These are phyloP conservation scores for Centropyge bicolor DNA, from an alignment of 2,797 vertebrate species.

Conservation along the genomic window DNA sequence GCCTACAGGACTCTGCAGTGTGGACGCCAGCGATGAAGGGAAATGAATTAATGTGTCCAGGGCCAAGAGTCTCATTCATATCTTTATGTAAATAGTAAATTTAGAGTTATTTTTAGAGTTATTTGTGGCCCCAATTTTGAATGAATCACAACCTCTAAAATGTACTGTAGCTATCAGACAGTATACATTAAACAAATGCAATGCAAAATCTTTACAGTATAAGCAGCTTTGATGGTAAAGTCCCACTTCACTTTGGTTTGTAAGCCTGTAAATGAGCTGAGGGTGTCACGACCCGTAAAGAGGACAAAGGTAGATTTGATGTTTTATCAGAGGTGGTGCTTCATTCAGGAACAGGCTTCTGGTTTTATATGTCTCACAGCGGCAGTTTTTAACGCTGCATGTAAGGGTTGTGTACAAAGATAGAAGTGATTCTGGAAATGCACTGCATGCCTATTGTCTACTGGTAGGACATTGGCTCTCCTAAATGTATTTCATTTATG, in stretches of 20 bases:
- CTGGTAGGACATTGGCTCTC: slow-evolving; percentile 70
- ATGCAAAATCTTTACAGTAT: slow-evolving; percentile 18
- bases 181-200: slow-evolving; percentile 24
- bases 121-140: slow-evolving; percentile 52
- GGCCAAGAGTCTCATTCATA: slow-evolving; percentile 47
- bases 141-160: slow-evolving; percentile 48
- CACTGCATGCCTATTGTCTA: slow-evolving; percentile 83
- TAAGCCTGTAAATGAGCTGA: slow-evolving; percentile 1
- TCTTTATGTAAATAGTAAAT: slow-evolving; percentile 70
- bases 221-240: slow-evolving; percentile 12
- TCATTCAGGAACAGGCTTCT: slow-evolving; percentile 41
- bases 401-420: slow-evolving; percentile 66
- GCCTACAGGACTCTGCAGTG: slow-evolving; percentile 61
- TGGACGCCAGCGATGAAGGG: slow-evolving; percentile 42
- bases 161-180: slow-evolving; percentile 26
- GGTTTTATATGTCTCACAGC: slow-evolving; percentile 66
- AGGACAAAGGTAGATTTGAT: neutral
- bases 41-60: slow-evolving; percentile 52
- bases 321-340: slow-evolving; percentile 41
- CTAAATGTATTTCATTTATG: slow-evolving; percentile 66
- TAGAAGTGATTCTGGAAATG: slow-evolving; percentile 76
- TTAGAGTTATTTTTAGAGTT: slow-evolving; percentile 70
- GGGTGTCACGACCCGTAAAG: neutral
- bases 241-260: neutral
- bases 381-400: slow-evolving; percentile 76